Base-by-base conservation (phyloP, 2,797 vertebrate genomes). In the Loris lydekkerianus region DNA sequence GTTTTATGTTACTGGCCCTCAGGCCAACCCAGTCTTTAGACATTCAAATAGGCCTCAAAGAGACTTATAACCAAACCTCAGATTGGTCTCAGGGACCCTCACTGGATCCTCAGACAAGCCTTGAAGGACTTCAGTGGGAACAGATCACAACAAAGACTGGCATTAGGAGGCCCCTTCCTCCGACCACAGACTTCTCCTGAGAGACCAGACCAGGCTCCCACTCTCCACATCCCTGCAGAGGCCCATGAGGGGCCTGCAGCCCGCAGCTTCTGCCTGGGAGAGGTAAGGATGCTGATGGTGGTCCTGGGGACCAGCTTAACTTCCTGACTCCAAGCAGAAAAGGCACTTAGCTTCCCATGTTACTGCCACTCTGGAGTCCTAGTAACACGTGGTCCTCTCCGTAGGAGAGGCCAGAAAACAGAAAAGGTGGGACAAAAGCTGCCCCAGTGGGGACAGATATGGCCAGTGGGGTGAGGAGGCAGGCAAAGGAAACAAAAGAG, bases 21-120 rank as follows among this genome's bases (percentile, higher is more conserved):
- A 1, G 53, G 86, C 78, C 83, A 94, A 53, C 31, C 49, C 31
- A 69, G 9, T 10, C 61, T 81, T 80, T 0, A 31, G 61, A 46
- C 61, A 83, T 95, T 77, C 86, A 81, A 91, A 86, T 7, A 58
- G 72, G 34, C 40, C 75, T 93, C 89, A 93, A 34, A 95, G 60
- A 95, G 67, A 95, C 85, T 94, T 49, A 80, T 3, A 88, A 53
- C 84, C 56, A 73, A 92, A 81, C 53, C 72, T 67, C 82, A 56
- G 58, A 70, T 21, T 86, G 67, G 40, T 69, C 69, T 94, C 84
- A 89, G 73, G 90, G 86, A 76, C 34, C 49, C 34, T 86, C 70
- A 29, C 29, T 25, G 31, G 61, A 37, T 40, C 29, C 21, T 86
- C 81, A 83, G 14, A 60, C 72, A 58, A 20, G 31, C 37, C 40